Base-by-base conservation (phyloP, 2,888 invertebrate genomes). In the Rhagium mordax region DNA sequence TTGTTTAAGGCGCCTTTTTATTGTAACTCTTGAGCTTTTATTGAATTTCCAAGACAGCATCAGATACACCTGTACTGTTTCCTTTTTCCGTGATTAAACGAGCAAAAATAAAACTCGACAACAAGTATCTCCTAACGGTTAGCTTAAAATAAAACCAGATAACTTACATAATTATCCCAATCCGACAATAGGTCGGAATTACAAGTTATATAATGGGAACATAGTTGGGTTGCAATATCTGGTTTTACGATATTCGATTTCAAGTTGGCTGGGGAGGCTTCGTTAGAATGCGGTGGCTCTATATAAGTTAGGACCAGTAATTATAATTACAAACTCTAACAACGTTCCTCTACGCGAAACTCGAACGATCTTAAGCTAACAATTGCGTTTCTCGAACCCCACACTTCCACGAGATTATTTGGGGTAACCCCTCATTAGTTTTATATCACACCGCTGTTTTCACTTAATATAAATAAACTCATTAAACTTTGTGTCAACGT, bases 261-360 rank as follows among this genome's bases (percentile, higher is more conserved):
- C 73, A 72, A 78, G 80, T 79, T 77, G 71, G 70, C 53, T 75
- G 55, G 64, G 71, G 71, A 76, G 72, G 74, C 75, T 79, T 78
- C 77, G 79, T 78, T 81, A 79, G 79, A 78, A 75, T 76, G 78
- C 72, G 76, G 76, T 77, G 74, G 72, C 79, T 75, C 74, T 72
- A 72, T 79, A 79, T 75, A 79, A 84, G 80, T 84, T 82, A 81
- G 81, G 79, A 78, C 81, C 76, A 79, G 83, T 83, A 81, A 83
- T 83, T 84, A 82, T 82, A 83, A 84, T 84, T 82, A 82, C 82
- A 81, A 83, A 79, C 77, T 78, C 75, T 76, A 76, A 75, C 75
- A 74, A 73, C 67, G 74, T 77, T 71, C 13, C 59, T 33, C 33
- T 47, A 15, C 41, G 51, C 55, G 67, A 65, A 72, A 74, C 69